These are phyloP conservation scores for Gymnothorax reevesii DNA, from an alignment of 2,797 vertebrate genomes.

Conservation along the genomic window DNA sequence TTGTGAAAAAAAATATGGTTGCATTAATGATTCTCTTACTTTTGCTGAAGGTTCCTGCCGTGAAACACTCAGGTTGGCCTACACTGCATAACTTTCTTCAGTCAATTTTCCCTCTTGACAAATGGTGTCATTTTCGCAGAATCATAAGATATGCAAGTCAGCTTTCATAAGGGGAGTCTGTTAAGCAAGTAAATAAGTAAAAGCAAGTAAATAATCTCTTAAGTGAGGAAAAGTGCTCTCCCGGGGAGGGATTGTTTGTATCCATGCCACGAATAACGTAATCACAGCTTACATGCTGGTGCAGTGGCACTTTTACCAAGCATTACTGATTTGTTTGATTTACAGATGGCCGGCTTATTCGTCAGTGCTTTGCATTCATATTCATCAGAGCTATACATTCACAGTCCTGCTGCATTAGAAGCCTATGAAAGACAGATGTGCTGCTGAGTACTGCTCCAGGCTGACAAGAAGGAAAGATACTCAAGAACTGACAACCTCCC, in stretches of 20 bases:
- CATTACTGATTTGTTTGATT: slow-evolving; percentile 34
- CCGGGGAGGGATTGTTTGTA: slow-evolving; percentile 47
- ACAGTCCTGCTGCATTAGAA: slow-evolving; percentile 54
- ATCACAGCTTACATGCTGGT: slow-evolving; percentile 47
- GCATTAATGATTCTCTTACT: not conserved
- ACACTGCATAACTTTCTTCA: not conserved
- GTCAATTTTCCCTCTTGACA: not conserved
- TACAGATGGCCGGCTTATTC: slow-evolving; percentile 47
- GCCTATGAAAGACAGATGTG: slow-evolving; percentile 55
- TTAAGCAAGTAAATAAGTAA: not conserved
- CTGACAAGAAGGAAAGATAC: slow-evolving; percentile 60
- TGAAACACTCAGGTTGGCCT: not conserved
- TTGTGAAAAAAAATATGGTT: not conserved
- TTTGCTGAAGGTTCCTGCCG: not conserved
- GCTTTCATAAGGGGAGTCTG: not conserved
- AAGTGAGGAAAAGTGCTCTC: not conserved
- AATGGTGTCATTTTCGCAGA: not conserved
- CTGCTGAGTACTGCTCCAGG: slow-evolving; percentile 55
- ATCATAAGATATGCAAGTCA: not conserved
- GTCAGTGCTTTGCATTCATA: slow-evolving; percentile 48
- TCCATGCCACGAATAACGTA: slow-evolving; percentile 49
- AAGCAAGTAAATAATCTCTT: not conserved
- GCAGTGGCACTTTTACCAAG: slow-evolving; percentile 46
- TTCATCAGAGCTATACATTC: slow-evolving; percentile 51
- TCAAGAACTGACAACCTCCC: slow-evolving; percentile 54